These are phyloP conservation scores for Zosterops lateralis DNA, from an alignment of 2,113 vertebrate genomes.

Conservation along the genomic window DNA sequence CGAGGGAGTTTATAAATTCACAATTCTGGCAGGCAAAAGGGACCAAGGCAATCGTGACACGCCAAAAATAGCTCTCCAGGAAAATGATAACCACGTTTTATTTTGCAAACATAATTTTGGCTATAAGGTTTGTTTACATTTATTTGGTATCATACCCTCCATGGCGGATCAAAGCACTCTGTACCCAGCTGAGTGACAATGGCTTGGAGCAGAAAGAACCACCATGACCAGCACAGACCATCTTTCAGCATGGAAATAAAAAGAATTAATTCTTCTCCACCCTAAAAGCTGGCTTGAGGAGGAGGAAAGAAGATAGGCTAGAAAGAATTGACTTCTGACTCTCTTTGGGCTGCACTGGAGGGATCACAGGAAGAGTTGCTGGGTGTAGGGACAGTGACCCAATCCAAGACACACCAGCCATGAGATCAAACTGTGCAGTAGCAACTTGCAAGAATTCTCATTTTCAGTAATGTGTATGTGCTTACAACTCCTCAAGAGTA, in stretches of 20 bases:
- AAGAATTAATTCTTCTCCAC: not conserved
- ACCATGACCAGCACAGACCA: not conserved
- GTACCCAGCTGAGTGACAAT: accelerated
- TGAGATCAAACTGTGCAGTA: not conserved
- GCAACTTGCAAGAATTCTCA: not conserved
- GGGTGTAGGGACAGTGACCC: not conserved
- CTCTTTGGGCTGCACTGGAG: not conserved
- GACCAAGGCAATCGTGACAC: not conserved
- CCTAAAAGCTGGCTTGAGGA: not conserved
- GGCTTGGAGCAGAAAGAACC: not conserved
- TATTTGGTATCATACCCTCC: not conserved
- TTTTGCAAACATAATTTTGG: not conserved
- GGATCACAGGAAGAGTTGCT: not conserved
- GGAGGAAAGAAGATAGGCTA: not conserved
- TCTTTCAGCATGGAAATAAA: not conserved
- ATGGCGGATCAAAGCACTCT: not conserved
- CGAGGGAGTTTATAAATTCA: conserved; percentile 1
- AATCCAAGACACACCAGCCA: not conserved
- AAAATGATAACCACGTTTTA: not conserved
- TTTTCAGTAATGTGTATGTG: not conserved
- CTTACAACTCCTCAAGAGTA: not conserved
- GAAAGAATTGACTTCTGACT: not conserved
- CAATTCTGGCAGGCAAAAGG: not conserved
- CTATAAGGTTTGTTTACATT: not conserved
- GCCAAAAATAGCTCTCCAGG: not conserved